Evolutionary conservation across 2,888 invertebrate genomes (phyloP).

Genomic region (Dryobota labecula): DNA sequence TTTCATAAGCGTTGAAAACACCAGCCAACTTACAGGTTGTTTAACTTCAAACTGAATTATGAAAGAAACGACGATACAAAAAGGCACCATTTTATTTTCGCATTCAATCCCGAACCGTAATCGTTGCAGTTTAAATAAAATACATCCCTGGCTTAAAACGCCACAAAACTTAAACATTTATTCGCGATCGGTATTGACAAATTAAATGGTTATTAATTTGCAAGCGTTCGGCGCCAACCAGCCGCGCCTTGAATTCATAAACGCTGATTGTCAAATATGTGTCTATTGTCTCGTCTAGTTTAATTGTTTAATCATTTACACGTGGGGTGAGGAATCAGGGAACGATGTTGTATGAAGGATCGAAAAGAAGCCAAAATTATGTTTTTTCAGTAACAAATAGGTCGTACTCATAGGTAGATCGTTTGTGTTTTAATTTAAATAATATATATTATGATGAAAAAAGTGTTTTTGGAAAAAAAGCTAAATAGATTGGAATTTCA

Average conservation of each 20-base stretch:
- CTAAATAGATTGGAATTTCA: too few species aligned
- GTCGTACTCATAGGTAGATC: too few species aligned
- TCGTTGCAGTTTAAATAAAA: slow-evolving; percentile 48
- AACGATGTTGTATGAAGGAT: not conserved
- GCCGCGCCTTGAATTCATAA: slow-evolving; percentile 60
- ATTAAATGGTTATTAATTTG: slow-evolving; percentile 65
- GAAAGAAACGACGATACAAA: slow-evolving; percentile 2
- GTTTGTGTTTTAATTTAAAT: too few species aligned
- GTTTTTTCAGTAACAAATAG: not conserved
- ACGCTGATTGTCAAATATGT: slow-evolving; percentile 51
- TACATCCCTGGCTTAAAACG: slow-evolving; percentile 22
- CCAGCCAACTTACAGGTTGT: not conserved
- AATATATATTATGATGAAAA: too few species aligned
- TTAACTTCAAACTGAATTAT: not conserved
- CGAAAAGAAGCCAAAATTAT: not conserved
- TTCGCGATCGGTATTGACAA: slow-evolving; percentile 53
- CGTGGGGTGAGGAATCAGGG: not conserved
- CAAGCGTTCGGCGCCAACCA: slow-evolving; percentile 29
- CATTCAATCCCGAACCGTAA: slow-evolving; percentile 21
- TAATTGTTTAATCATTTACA: slow-evolving; percentile 39
- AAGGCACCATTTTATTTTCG: not conserved
- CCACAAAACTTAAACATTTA: slow-evolving; percentile 46
- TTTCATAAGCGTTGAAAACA: not conserved
- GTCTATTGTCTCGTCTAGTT: slow-evolving; percentile 41
- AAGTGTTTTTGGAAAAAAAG: too few species aligned